Evolutionary conservation across 2,113 vertebrate genomes (phyloP).

Genomic region (Ptilonorhynchus violaceus): DNA sequence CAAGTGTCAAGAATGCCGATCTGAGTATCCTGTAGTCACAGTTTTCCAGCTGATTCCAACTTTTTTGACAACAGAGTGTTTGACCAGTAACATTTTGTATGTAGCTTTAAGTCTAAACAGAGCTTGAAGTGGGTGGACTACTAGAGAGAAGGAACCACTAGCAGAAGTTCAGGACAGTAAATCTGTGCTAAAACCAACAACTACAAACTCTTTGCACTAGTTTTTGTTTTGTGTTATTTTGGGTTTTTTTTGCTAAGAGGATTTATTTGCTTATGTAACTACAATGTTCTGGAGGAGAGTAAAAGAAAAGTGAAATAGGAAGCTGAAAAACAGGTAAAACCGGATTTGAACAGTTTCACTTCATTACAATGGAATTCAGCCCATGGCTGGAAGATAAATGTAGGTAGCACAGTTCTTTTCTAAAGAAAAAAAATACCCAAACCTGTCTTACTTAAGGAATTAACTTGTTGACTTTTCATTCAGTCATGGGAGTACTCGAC

Average conservation of each 20-base stretch:
- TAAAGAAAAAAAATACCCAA: neutral
- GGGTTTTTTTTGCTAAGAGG: neutral
- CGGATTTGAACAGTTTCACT: conserved; percentile 29
- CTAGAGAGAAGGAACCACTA: neutral
- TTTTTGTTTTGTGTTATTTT: neutral
- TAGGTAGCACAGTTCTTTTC: neutral
- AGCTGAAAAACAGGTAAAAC: conserved; percentile 49
- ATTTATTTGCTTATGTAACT: neutral
- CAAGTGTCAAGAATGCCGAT: neutral
- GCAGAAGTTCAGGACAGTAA: neutral
- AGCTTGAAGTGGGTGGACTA: neutral
- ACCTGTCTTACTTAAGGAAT: conserved; percentile 3
- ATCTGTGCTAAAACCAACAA: neutral
- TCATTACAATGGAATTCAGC: conserved; percentile 56
- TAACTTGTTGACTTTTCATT: neutral
- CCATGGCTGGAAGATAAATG: conserved; percentile 6
- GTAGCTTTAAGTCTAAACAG: neutral
- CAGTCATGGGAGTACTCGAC: neutral
- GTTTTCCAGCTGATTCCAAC: neutral
- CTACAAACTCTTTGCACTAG: neutral
- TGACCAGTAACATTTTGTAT: neutral
- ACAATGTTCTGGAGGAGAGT: neutral
- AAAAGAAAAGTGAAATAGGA: conserved; percentile 23
- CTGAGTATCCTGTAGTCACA: neutral
- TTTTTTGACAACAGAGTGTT: neutral